These are phyloP conservation scores for Gymnobelideus leadbeateri DNA, from an alignment of 2,113 vertebrate genomes.

Conservation along the genomic window DNA sequence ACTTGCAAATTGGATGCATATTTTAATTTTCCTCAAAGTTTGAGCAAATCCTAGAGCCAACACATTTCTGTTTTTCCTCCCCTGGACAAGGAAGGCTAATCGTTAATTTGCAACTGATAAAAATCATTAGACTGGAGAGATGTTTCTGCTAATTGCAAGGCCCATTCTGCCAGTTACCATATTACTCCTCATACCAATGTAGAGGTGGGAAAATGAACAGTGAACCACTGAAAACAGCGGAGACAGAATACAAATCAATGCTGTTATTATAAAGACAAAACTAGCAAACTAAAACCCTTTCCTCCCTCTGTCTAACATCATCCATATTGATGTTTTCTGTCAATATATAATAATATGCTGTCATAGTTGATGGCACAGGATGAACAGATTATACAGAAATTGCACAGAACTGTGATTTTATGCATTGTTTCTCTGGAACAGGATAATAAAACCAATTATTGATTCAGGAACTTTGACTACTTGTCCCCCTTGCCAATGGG, in stretches of 20 bases:
- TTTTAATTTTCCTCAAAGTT: slow-evolving; percentile 39
- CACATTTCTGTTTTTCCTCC: background rate
- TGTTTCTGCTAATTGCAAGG: slow-evolving; percentile 58
- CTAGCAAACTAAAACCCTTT: slow-evolving; percentile 72
- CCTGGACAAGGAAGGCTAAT: slow-evolving; percentile 68
- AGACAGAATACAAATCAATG: slow-evolving; percentile 77
- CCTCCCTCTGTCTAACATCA: slow-evolving; percentile 75
- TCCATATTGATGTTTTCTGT: slow-evolving; percentile 81
- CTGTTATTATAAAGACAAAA: slow-evolving; percentile 80
- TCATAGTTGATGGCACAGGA: slow-evolving; percentile 77
- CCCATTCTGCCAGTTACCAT: slow-evolving; percentile 51
- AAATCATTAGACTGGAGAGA: slow-evolving; percentile 60
- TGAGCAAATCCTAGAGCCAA: background rate
- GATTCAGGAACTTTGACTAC: slow-evolving; percentile 70
- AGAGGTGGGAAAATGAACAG: slow-evolving; percentile 71
- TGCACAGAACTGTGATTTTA: slow-evolving; percentile 72
- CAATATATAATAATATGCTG: slow-evolving; percentile 81
- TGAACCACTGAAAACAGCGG: slow-evolving; percentile 61
- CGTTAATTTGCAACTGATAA: slow-evolving; percentile 73
- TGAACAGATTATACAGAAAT: slow-evolving; percentile 76
- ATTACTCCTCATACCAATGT: slow-evolving; percentile 60
- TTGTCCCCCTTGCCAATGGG: slow-evolving; percentile 45
- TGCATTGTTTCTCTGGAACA: slow-evolving; percentile 68
- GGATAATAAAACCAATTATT: slow-evolving; percentile 74
- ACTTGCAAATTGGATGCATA: background rate